Base-by-base conservation (phyloP, 2,113 vertebrate genomes). In the Glaucomys volans region DNA sequence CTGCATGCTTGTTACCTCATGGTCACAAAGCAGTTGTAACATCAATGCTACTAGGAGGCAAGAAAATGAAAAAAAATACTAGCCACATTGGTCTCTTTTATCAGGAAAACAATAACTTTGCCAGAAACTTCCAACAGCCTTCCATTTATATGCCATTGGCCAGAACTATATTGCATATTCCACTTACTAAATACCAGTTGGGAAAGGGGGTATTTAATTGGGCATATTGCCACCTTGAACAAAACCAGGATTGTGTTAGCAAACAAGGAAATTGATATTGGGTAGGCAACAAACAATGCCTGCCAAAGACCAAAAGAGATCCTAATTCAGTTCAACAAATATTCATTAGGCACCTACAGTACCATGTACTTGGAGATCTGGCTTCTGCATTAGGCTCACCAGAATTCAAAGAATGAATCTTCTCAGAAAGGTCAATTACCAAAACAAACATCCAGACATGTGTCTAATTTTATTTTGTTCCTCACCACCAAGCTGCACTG, bases 221-320 rank as follows among this genome's bases (percentile, higher is more conserved):
- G 87, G 42, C n/a, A 89, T 24, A 71, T 87, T 40, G 62, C 74
- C 72, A 93, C 30, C 62, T 95, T 93, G 76, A 96, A 95, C 87
- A 95, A 96, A 96, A 91, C n/a, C 64, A 95, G 42, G 76, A 96
- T 93, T 87, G 66, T 93, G 69, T 72, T 79, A 95, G 69, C 30
- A 95, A 95, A 87, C 64, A 94, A 90, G 59, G 32, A 95, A 95
- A 83, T 54, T 94, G 59, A 82, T 94, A 69, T 52, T 76, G 22
- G 59, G 59, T 47, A 85, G 62, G 83, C 77, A 96, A 89, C 35
- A 89, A 96, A 91, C 62, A 95, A 69, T 84, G 30, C 64, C 20
- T 37, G 18, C 69, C 64, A 93, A 93, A 91, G 32, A 90, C 42
- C 37, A 77, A 95, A 91, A 62, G 32, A 82, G 64, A 77, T 18